A percentile compares a stretch with the other conserved stretches of the same genome.
Conservation (phyloP, 2,113 vertebrate species). For the Alouatta palliata region DNA sequence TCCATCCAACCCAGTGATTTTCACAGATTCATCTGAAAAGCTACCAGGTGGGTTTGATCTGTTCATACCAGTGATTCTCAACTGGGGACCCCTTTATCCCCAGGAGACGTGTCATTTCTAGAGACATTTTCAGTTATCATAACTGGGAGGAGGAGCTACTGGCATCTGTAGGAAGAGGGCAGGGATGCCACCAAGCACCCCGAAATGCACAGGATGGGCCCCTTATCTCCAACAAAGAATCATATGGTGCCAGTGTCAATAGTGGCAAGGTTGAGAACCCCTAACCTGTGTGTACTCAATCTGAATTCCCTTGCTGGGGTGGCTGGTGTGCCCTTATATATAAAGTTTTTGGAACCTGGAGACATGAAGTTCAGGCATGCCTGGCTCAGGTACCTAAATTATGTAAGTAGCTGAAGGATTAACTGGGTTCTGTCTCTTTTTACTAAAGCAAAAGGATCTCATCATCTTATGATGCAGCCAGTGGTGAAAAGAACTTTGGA, state of each 20-base stretch:
- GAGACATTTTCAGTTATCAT: not conserved
- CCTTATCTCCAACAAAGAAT: accelerated
- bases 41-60: not conserved
- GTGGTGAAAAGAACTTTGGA: not conserved
- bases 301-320: not conserved
- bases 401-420: slow-evolving; percentile 20
- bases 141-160: not conserved
- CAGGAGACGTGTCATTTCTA: not conserved
- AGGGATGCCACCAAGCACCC: too few relatives aligned
- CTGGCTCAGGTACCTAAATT: slow-evolving; percentile 9
- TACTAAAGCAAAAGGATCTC: not conserved
- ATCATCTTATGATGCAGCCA: not conserved
- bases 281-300: accelerated
- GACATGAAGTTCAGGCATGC: not conserved
- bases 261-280: not conserved
- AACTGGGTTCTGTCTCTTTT: not conserved
- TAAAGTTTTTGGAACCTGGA: not conserved
- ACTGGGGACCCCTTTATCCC: accelerated
- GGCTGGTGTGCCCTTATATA: accelerated
- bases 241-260: accelerated
- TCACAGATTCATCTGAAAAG: not conserved
- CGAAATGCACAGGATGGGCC: accelerated
- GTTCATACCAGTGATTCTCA: not conserved
- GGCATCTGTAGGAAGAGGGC: not conserved
- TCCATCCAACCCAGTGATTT: slow-evolving; percentile 5